Evolutionary conservation across 2,888 invertebrate genomes (phyloP).

Genomic region (Tridacna crocea): DNA sequence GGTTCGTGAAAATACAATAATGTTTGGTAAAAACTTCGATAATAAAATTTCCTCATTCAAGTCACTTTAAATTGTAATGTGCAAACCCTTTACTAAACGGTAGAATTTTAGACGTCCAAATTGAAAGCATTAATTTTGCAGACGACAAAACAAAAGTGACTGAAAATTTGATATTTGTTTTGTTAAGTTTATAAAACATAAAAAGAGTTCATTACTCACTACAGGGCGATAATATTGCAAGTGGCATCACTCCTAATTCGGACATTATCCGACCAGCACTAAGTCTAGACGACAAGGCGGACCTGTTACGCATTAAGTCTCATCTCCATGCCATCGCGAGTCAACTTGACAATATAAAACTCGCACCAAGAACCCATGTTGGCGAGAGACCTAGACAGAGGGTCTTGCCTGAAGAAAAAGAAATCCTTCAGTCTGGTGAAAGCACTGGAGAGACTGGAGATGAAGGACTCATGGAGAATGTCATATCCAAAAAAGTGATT

Average conservation of each 20-base stretch:
- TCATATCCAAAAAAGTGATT: too few relatives aligned
- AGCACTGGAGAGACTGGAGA: too few relatives aligned
- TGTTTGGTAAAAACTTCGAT: too few relatives aligned
- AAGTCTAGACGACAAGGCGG: slow-evolving; percentile 6
- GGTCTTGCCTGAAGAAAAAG: neutral
- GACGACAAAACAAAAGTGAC: too few relatives aligned
- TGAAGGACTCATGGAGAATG: too few relatives aligned
- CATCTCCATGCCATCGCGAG: neutral
- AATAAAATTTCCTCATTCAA: too few relatives aligned
- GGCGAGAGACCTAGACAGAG: neutral
- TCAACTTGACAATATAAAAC: slow-evolving; percentile 1
- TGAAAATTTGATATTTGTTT: too few relatives aligned
- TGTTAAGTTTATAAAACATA: too few relatives aligned
- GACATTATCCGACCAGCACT: neutral
- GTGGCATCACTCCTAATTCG: neutral
- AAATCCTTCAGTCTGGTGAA: neutral
- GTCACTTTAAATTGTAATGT: too few relatives aligned
- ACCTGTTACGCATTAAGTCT: neutral
- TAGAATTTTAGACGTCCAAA: neutral
- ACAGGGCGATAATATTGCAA: neutral
- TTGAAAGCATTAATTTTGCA: too few relatives aligned
- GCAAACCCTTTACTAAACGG: too few relatives aligned
- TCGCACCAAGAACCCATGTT: neutral
- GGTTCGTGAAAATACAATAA: too few relatives aligned
- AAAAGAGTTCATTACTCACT: neutral